A percentile compares a stretch with the other conserved stretches of the same genome.
Evolutionary conservation across 2,797 vertebrate species (phyloP).

Genomic region (Eremophila alpestris): DNA sequence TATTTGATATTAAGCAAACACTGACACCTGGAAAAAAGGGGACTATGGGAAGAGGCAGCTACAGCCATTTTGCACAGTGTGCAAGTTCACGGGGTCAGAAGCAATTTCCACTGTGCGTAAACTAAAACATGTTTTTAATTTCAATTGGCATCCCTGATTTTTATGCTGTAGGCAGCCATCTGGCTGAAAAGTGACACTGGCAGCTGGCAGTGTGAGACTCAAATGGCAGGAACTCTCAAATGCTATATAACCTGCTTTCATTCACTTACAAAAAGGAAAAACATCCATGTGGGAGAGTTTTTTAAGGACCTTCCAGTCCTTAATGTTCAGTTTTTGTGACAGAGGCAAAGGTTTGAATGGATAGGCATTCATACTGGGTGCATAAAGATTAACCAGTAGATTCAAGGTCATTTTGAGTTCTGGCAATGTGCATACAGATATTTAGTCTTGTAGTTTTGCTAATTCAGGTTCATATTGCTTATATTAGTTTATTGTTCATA

Average conservation of each 20-base stretch:
- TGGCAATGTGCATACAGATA: background rate
- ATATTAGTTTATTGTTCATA: background rate
- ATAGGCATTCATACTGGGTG: rapidly evolving
- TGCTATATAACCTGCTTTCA: background rate
- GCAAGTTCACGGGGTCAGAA: constrained; percentile 26
- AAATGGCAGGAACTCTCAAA: constrained; percentile 17
- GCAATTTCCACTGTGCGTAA: constrained; percentile 14
- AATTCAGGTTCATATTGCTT: background rate
- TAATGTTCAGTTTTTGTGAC: background rate
- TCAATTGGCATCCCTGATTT: constrained; percentile 33
- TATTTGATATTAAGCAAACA: background rate
- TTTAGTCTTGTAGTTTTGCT: background rate
- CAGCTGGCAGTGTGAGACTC: background rate
- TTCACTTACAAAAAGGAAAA: background rate
- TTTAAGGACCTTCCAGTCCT: background rate
- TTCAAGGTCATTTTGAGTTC: background rate
- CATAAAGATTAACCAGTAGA: background rate
- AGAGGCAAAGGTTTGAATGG: rapidly evolving
- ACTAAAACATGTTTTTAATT: constrained; percentile 35
- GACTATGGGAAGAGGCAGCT: background rate
- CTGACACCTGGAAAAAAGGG: background rate
- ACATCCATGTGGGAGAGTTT: background rate
- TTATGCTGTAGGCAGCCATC: constrained; percentile 46
- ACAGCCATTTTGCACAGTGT: background rate
- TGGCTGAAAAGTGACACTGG: constrained; percentile 46